A percentile compares a stretch with the other conserved stretches of the same genome.
Evolutionary conservation across 2,113 vertebrate species (phyloP).

Genomic region (Erythrocebus patas): DNA sequence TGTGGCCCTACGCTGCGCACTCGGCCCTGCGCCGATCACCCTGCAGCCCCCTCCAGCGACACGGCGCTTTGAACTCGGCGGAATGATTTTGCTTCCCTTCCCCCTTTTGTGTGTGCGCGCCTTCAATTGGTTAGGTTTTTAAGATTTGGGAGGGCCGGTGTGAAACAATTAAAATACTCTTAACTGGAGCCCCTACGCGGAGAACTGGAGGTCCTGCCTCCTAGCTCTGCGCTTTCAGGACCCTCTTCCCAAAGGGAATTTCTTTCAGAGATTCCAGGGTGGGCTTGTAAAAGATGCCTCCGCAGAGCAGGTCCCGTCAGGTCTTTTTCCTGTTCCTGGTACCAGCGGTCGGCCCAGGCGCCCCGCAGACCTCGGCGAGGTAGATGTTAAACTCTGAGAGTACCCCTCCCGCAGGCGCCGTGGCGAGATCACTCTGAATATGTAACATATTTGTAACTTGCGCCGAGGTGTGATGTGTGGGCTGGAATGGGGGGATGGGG

Average conservation of each 20-base stretch:
- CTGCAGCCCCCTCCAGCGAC: neutral
- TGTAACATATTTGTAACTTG: slow-evolving; percentile 18
- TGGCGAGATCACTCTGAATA: slow-evolving; percentile 10
- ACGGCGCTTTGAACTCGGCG: slow-evolving; percentile 50
- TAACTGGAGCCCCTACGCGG: neutral
- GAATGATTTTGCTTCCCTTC: slow-evolving; percentile 43
- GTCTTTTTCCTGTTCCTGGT: neutral
- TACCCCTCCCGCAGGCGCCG: slow-evolving; percentile 11
- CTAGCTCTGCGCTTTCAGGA: neutral
- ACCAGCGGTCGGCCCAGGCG: neutral
- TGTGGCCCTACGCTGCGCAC: neutral
- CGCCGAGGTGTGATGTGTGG: neutral
- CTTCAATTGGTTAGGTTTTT: slow-evolving; percentile 53
- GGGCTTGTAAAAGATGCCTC: neutral
- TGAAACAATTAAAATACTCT: slow-evolving; percentile 47
- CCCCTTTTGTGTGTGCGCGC: neutral
- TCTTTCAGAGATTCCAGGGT: neutral
- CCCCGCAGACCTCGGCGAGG: neutral
- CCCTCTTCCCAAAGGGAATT: neutral
- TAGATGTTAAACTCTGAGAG: neutral
- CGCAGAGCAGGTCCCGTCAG: neutral
- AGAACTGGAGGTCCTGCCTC: neutral
- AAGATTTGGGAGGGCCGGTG: slow-evolving; percentile 39
- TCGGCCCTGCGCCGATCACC: neutral
- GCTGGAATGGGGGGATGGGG: neutral